Evolutionary conservation across 2,113 vertebrate species (phyloP).

Genomic region (Xyrauchen texanus): DNA sequence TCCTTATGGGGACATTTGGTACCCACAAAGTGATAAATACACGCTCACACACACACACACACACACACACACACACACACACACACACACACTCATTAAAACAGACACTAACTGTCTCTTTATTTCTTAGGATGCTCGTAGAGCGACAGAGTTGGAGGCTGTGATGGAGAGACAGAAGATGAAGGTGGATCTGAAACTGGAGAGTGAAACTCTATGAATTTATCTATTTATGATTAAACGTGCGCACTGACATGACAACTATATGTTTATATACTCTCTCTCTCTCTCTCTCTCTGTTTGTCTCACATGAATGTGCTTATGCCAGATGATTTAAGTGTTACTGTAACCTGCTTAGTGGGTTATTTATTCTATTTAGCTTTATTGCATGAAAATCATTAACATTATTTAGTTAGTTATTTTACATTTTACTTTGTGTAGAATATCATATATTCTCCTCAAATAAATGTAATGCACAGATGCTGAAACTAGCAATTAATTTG

Average conservation of each 20-base stretch:
- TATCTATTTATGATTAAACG: not conserved
- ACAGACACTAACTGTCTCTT: not conserved
- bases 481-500: not conserved
- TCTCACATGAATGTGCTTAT: not conserved
- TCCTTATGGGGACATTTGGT: too few relatives aligned
- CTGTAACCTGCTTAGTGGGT: not conserved
- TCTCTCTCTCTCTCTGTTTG: not conserved
- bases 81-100: too few relatives aligned
- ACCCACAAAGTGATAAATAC: too few relatives aligned
- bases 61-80: too few relatives aligned
- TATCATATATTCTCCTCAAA: slow-evolving; percentile 31
- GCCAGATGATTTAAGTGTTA: too few relatives aligned
- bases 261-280: not conserved
- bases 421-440: too few relatives aligned
- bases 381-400: not conserved
- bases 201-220: slow-evolving; percentile 68
- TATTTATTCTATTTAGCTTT: not conserved
- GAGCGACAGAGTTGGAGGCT: slow-evolving; percentile 78
- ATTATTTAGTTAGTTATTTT: too few relatives aligned
- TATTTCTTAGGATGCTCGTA: slow-evolving; percentile 66
- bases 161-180: slow-evolving; percentile 90
- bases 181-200: slow-evolving; percentile 80
- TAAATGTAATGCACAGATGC: not conserved
- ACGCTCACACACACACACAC: too few relatives aligned
- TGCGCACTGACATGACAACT: not conserved